phyloP scores from a whole-genome alignment of 2,113 vertebrate genomes.

The Cygnus buccinator region DNA sequence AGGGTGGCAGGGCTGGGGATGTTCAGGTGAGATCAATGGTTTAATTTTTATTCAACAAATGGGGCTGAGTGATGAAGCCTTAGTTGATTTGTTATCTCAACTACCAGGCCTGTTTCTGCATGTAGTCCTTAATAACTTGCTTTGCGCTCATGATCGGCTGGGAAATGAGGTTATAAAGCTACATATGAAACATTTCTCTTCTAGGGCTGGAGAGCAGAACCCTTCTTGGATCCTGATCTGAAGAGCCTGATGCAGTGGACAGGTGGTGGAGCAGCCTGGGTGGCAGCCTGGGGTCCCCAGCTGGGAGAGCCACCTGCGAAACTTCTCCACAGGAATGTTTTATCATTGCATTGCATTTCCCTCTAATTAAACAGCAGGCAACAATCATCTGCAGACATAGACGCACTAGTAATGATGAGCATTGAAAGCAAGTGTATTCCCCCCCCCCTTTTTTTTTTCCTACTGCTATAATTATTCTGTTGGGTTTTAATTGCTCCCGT shows the following conservation, averaged over 20 bases:
- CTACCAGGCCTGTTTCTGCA: not conserved
- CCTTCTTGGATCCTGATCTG: not conserved
- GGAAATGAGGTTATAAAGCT: not conserved
- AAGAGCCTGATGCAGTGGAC: not conserved
- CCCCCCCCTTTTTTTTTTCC: not conserved
- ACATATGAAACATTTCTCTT: not conserved
- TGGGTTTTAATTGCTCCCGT: not conserved
- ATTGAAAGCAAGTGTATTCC: not conserved
- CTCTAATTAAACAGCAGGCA: slow-evolving; percentile 13
- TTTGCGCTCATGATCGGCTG: not conserved
- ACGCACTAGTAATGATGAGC: not conserved
- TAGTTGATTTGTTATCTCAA: not conserved
- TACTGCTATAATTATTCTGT: not conserved
- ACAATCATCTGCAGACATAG: not conserved
- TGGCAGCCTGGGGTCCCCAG: not conserved
- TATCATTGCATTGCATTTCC: not conserved
- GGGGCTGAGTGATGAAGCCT: not conserved
- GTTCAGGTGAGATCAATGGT: not conserved
- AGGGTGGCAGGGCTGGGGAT: not conserved
- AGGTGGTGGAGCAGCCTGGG: not conserved
- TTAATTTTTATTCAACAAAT: not conserved
- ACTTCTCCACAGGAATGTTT: not conserved
- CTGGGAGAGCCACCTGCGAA: not conserved
- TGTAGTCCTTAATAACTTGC: not conserved
- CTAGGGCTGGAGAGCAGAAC: not conserved